Base-by-base conservation (phyloP, 2,888 invertebrate genomes). In the Agapostemon virescens region DNA sequence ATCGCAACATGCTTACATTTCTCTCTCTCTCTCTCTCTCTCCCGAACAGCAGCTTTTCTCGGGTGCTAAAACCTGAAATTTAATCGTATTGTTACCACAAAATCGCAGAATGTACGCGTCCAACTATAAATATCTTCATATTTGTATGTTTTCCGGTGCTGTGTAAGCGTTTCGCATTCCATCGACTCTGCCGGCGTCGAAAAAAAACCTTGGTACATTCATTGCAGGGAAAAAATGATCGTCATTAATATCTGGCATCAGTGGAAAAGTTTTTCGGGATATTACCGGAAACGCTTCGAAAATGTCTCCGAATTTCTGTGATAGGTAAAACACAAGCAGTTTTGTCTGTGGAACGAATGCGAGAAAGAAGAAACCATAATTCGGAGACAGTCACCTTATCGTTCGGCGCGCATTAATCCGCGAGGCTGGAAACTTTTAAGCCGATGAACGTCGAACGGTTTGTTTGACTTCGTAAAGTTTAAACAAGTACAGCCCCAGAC, bases 401-500 rank as follows among this genome's bases (percentile, higher is more conserved):
- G 45, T 45, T 76, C 36, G 20, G 66, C 42, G 42, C 13, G 52
- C 26, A 52, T 70, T 67, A 67, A 64, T 76, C 42, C 66, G 33
- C 30, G 66, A 55, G 69, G 33, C 78, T 64, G 38, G 42, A 49
- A 80, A 80, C 64, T 78, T 80, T 70, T 70, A 69, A 76, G 55
- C 72, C 71, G 64, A 79, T 68, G 70, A 70, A 68, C 33, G 73
- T 73, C n/a, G 64, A 52, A 52, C 55, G 40, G 84, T 81, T 86
- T 86, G 81, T 86, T 86, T 86, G 77, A 76, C 79, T 81, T 79
- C 9, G 52, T 38, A 33, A 83, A 84, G 77, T 84, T 84, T 83
- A 84, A 86, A 84, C 81, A 84, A 81, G 74, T 81, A 70, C 70
- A 84, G 23, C 15, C 38, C 64, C 73, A 45, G 80, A 71, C 66